Evolutionary conservation across 1,140 invertebrate species (phyloP).

Genomic region (Conus ventricosus): DNA sequence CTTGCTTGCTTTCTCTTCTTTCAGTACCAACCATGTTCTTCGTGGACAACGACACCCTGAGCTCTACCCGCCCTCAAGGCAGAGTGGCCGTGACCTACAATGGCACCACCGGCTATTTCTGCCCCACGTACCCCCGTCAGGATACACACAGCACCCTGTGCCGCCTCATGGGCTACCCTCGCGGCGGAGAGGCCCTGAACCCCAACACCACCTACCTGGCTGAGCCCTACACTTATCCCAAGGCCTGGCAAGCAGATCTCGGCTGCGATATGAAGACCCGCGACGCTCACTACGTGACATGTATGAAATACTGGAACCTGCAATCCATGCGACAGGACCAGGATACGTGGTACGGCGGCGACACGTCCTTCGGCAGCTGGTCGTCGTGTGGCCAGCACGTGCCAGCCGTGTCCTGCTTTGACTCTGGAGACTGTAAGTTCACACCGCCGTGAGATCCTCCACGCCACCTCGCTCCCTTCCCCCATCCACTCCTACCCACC

Average conservation of each 20-base stretch:
- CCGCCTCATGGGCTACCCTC: conserved; percentile 4
- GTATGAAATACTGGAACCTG: background rate
- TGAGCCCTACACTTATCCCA: background rate
- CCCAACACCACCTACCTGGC: background rate
- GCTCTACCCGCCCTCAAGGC: background rate
- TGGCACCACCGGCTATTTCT: background rate
- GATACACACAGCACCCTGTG: background rate
- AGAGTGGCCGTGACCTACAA: conserved; percentile 1
- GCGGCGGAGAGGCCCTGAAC: background rate
- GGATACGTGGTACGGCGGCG: background rate
- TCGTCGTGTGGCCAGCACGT: background rate
- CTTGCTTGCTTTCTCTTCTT: background rate
- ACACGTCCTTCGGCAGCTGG: background rate
- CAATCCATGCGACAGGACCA: background rate
- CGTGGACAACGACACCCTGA: background rate
- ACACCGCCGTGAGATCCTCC: too few species aligned
- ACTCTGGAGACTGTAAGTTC: background rate
- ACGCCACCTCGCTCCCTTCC: too few species aligned
- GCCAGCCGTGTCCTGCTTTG: background rate
- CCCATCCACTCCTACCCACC: too few species aligned
- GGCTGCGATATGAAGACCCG: background rate
- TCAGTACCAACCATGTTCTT: conserved; percentile 3
- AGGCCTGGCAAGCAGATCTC: background rate
- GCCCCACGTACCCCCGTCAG: background rate
- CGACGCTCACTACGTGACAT: background rate